Evolutionary conservation across 2,797 vertebrate species (phyloP), one percentile per base, ranked within the genome.

Genomic region (Enteromius fasciolatus): DNA sequence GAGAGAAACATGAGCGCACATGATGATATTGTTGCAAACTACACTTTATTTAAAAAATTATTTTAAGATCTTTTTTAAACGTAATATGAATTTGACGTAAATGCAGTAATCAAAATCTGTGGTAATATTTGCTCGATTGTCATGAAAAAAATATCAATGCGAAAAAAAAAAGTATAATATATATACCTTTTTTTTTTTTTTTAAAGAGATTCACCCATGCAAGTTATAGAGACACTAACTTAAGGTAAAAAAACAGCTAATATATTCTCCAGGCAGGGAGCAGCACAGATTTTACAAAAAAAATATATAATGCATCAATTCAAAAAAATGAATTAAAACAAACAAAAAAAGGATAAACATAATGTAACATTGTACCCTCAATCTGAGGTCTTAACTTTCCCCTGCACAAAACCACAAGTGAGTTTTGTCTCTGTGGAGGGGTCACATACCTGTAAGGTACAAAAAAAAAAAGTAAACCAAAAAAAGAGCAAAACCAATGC

Each of bases 391-490:
- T 87, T 87, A 90, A 77, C 86, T 89, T 87, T 91, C 83, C 89
- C 72, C 89, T 46, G 84, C 89, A 93, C 91, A 90, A 92, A 92
- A 88, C 87, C 87, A 85, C 64, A 81, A 86, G 83, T 88, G 87
- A 79, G 87, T 81, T 23, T 83, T 83, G 89, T 88, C 88, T 88
- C 86, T 85, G 84, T 90, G 89, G 87, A 90, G 89, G 80, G 90
- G 85, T 91, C 83, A 90, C 90, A 91, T 94, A 94, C 95, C 93
- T 94, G 90, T 94, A 94, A 95, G 94, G 93, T 95, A 95, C 93
- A 95, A 94, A 92, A 8, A 39, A 36, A 76, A 89, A 91, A 92
- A 89, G 83, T 88, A 17, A 68, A 68, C 50, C 31, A 17, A 63
- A 61, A 85, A 88, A 91, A 90, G 74, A 85, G 78, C 75, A 84